A percentile compares a stretch with the other conserved stretches of the same genome.
Conservation (phyloP, 2,113 vertebrate genomes). For the Perognathus longimembris region DNA sequence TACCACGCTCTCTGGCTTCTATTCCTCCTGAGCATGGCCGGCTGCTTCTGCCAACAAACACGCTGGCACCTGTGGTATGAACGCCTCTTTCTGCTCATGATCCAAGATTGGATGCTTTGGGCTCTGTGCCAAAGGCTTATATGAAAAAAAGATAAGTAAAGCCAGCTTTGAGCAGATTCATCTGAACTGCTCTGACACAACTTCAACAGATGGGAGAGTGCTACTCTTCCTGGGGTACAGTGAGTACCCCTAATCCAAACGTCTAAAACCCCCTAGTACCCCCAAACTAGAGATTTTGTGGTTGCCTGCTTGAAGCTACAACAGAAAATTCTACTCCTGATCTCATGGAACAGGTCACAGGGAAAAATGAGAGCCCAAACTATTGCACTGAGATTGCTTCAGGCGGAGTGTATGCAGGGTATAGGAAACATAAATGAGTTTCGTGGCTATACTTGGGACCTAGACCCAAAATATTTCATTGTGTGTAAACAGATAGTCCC, state of each 20-base stretch:
- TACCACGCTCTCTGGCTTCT: background rate
- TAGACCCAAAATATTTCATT: background rate
- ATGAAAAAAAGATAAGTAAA: background rate
- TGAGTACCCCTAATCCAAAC: background rate
- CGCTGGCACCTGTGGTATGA: background rate
- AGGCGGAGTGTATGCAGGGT: background rate
- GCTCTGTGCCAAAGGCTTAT: background rate
- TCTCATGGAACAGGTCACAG: background rate
- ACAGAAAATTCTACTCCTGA: background rate
- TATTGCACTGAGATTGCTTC: background rate
- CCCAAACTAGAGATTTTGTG: background rate
- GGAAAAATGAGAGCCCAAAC: background rate
- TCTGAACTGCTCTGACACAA: background rate
- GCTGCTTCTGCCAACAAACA: background rate
- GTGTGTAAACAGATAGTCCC: background rate
- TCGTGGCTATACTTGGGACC: background rate
- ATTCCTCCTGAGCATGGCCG: accelerated
- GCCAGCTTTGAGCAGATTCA: background rate
- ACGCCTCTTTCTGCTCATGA: background rate
- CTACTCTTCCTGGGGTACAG: background rate
- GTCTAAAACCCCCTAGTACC: background rate
- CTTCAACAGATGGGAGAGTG: background rate
- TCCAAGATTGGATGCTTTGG: background rate
- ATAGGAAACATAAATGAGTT: background rate
- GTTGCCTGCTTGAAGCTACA: background rate